These are phyloP conservation scores for Lepus townsendii DNA, from an alignment of 2,797 vertebrate species.

Conservation along the genomic window DNA sequence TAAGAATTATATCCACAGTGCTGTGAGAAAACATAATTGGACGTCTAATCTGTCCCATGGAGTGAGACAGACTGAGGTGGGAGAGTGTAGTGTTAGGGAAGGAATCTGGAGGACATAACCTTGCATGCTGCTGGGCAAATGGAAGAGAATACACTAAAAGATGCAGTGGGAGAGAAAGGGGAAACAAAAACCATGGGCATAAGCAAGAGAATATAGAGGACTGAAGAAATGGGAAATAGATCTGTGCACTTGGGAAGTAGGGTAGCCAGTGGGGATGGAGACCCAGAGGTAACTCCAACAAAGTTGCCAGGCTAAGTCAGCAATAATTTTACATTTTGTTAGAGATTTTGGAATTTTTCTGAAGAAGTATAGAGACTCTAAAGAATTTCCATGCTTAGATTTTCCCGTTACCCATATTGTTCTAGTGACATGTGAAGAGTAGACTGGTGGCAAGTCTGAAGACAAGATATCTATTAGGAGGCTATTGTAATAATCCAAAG, in stretches of 20 bases:
- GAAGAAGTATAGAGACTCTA: neutral
- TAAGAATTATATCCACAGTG: neutral
- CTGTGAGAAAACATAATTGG: neutral
- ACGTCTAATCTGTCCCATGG: neutral
- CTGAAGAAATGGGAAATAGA: neutral
- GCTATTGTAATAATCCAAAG: neutral
- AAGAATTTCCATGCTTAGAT: neutral
- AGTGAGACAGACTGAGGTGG: neutral
- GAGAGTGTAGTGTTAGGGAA: neutral
- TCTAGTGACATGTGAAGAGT: neutral
- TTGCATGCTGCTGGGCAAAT: neutral
- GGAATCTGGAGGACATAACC: neutral
- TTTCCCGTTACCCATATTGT: neutral
- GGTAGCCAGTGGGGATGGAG: no score
- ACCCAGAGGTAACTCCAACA: neutral
- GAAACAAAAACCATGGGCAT: neutral
- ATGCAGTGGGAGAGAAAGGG: neutral
- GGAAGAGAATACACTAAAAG: neutral
- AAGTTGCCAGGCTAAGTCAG: neutral
- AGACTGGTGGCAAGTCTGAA: neutral
- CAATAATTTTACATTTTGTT: neutral
- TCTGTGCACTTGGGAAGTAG: neutral
- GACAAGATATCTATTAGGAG: neutral
- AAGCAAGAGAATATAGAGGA: neutral
- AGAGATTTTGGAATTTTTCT: conserved; percentile 13